phyloP scores from a whole-genome alignment of 2,113 vertebrate genomes.

The Orthochromis malagaraziensis region DNA sequence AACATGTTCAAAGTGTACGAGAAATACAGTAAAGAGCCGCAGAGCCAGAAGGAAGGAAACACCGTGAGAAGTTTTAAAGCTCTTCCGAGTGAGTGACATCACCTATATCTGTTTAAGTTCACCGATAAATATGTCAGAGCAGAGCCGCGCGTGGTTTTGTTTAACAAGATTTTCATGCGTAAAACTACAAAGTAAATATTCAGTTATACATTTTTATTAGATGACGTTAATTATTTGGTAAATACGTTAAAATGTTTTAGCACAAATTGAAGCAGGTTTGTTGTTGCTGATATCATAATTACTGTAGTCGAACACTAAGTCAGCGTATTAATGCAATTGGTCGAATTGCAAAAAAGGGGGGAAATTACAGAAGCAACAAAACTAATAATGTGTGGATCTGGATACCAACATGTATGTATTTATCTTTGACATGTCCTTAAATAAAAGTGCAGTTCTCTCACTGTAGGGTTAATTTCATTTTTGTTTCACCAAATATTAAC shows the following conservation, averaged over 20 bases:
- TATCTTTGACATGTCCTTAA: neutral
- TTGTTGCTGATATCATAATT: neutral
- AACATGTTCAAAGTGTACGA: constrained; percentile 89
- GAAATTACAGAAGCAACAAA: neutral
- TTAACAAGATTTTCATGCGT: neutral
- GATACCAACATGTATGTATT: neutral
- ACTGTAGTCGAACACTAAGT: neutral
- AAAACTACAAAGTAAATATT: neutral
- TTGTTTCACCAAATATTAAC: neutral
- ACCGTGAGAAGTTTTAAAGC: constrained; percentile 87
- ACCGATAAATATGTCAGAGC: neutral
- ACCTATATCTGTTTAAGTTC: neutral
- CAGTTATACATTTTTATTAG: neutral
- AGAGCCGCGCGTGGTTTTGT: neutral
- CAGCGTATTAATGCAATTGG: neutral
- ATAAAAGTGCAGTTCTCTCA: neutral
- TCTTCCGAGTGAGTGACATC: constrained; percentile 74
- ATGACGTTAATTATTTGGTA: neutral
- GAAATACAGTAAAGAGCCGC: constrained; percentile 76
- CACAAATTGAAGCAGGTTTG: neutral
- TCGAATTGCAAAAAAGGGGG: neutral
- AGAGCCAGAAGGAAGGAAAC: constrained; percentile 76
- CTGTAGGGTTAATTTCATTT: neutral
- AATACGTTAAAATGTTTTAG: neutral
- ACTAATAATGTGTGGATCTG: neutral